These are phyloP conservation scores for Agonopterix alstromeriana DNA, from an alignment of 2,888 invertebrate species.

Conservation along the genomic window DNA sequence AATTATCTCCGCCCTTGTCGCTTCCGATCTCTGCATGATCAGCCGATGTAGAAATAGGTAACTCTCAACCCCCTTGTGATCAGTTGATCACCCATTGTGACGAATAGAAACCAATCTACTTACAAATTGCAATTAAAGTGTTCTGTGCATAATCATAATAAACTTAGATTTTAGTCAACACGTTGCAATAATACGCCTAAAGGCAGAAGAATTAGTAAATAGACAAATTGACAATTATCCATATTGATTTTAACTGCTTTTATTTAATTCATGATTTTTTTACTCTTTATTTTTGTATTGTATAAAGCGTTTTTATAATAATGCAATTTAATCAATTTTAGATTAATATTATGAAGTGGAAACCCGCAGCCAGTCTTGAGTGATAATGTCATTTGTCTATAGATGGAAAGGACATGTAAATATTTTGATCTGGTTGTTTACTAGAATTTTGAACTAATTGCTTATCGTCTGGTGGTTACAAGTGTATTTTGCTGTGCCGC, in stretches of 20 bases:
- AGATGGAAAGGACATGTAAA: conserved; percentile 47
- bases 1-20: too few relatives aligned
- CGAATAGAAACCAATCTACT: conserved; percentile 19
- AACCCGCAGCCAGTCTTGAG: conserved; percentile 24
- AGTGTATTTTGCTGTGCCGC: conserved; percentile 38
- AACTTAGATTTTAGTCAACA: conserved; percentile 49
- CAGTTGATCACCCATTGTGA: too few relatives aligned
- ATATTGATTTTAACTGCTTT: conserved; percentile 40
- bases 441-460: conserved; percentile 43
- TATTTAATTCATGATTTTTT: conserved; percentile 54
- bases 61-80: too few relatives aligned
- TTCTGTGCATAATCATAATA: conserved; percentile 43
- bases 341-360: conserved; percentile 28
- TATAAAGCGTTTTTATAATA: conserved; percentile 40
- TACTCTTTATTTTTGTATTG: conserved; percentile 48
- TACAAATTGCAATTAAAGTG: conserved; percentile 18
- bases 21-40: too few relatives aligned
- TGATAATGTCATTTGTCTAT: conserved; percentile 19
- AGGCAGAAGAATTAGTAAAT: conserved; percentile 39
- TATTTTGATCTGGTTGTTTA: conserved; percentile 60
- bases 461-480: conserved; percentile 37
- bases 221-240: conserved; percentile 27
- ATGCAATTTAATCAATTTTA: conserved; percentile 41
- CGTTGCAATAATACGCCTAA: conserved; percentile 67
- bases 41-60: too few relatives aligned